Base-by-base conservation (phyloP, 1,140 invertebrate genomes). In the Halesus radiatus region DNA sequence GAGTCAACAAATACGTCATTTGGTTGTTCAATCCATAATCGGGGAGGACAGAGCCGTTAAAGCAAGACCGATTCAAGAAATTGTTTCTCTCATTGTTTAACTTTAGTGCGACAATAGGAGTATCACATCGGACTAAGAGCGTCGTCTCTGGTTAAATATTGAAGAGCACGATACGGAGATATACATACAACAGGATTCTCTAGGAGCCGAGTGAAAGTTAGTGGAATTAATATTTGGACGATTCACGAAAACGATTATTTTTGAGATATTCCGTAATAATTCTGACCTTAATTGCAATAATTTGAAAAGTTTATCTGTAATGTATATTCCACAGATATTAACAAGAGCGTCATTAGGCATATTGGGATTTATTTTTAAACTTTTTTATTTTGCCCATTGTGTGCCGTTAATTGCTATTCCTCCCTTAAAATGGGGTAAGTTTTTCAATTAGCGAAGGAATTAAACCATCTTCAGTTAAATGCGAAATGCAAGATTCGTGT, bases 351-450 rank as follows among this genome's bases (percentile, higher is more conserved):
- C 66, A 45, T 70, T 70, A 70, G 37, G 37, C 37, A 52, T 70
- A 70, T 70, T 20, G 15, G 29, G 8, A 50, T 20, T 70, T 70
- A 70, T 70, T 70, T 70, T 70, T 70, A 45, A 70, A 70, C n/a
- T 45, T 70, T 70, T 68, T 70, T 23, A 45, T 45, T 45, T 23
- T 8, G 37, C 32, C 62, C 37, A 45, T 70, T 52, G 32, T 13
- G 37, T 20, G 66, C 37, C 26, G 37, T 70, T 70, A 70, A 70
- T 70, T 70, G 37, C 32, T 22, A 50, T 70, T 70, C 18, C 29
- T 16, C 66, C 66, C 66, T 70, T 45, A n/a, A 50, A 70, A 70
- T 70, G 66, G 66, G 37, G 66, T n/a, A 70, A 70, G 66, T 70
- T 70, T 70, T 70, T 70, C 66, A 70, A 70, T 70, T 70, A 70